These are phyloP conservation scores for Saturnia pavonia DNA, from an alignment of 2,888 invertebrate genomes.

Conservation along the genomic window DNA sequence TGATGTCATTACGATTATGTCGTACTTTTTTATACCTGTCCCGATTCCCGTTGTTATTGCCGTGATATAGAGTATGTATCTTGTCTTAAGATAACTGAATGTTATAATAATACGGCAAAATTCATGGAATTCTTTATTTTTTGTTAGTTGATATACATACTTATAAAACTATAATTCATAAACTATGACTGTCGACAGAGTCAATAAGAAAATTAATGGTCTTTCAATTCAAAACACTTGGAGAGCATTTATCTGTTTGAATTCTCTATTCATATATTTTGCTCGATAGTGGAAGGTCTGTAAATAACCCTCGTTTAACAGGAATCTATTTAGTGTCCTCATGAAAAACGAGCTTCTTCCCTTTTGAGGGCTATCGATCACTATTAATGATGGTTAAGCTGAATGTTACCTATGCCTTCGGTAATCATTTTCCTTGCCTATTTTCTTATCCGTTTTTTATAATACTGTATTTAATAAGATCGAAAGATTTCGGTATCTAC, in stretches of 20 bases:
- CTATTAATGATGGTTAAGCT: constrained; percentile 66
- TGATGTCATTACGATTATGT: too few species aligned
- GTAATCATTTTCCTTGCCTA: constrained; percentile 34
- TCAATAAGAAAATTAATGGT: constrained; percentile 64
- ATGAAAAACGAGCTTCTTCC: constrained; percentile 72
- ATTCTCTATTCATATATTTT: constrained; percentile 66
- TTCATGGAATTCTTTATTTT: neutral
- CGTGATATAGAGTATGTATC: too few species aligned
- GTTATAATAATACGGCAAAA: too few species aligned
- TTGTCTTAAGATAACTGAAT: too few species aligned
- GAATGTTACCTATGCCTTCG: constrained; percentile 51
- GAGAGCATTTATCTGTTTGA: constrained; percentile 60
- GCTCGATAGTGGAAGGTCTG: constrained; percentile 49
- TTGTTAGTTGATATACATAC: neutral
- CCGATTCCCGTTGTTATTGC: too few species aligned
- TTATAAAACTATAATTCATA: neutral
- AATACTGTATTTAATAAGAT: too few species aligned
- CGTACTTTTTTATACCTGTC: too few species aligned
- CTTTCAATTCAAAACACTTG: constrained; percentile 59
- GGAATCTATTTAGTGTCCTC: constrained; percentile 65
- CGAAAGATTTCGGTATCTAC: too few species aligned
- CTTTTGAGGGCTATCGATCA: constrained; percentile 66
- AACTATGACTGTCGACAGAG: constrained; percentile 8
- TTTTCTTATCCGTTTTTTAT: neutral
- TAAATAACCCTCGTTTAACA: constrained; percentile 69